Conservation (phyloP, 2,888 invertebrate genomes). For the Periphyllus acericola region DNA sequence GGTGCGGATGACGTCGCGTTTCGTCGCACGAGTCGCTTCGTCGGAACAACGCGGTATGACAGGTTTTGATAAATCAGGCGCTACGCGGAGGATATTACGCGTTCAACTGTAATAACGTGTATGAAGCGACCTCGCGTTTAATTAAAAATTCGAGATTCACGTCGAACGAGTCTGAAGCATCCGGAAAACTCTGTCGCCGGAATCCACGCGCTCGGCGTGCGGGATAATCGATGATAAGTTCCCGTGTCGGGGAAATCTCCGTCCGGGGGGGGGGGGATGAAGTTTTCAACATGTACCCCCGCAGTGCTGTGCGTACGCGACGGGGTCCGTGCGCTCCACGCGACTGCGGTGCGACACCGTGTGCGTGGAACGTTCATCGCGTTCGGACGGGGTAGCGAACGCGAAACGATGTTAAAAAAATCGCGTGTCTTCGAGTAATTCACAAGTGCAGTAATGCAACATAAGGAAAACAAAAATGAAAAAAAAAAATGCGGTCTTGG, state of each 20-base stretch:
- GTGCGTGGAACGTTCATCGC: too few relatives aligned
- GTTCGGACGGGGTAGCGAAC: neutral
- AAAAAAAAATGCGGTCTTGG: neutral
- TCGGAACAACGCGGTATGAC: constrained; percentile 18
- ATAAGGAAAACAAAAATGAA: neutral
- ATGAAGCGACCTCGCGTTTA: constrained; percentile 6
- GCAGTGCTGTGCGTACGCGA: neutral
- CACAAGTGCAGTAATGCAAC: neutral
- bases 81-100: neutral
- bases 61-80: constrained; percentile 33
- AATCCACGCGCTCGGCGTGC: neutral
- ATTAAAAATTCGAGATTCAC: constrained; percentile 27
- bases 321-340: neutral
- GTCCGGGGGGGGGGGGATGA: neutral
- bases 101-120: too few relatives aligned
- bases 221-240: neutral
- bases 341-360: too few relatives aligned
- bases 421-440: constrained; percentile 8
- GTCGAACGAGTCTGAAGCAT: constrained; percentile 15
- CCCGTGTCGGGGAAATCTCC: neutral
- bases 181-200: neutral
- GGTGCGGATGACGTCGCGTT: constrained; percentile 3
- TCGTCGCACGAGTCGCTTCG: neutral
- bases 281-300: neutral
- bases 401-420: neutral